A percentile compares a stretch with the other conserved stretches of the same genome.
These are phyloP conservation scores for Psophia crepitans DNA, from an alignment of 2,113 vertebrate species.

Conservation along the genomic window DNA sequence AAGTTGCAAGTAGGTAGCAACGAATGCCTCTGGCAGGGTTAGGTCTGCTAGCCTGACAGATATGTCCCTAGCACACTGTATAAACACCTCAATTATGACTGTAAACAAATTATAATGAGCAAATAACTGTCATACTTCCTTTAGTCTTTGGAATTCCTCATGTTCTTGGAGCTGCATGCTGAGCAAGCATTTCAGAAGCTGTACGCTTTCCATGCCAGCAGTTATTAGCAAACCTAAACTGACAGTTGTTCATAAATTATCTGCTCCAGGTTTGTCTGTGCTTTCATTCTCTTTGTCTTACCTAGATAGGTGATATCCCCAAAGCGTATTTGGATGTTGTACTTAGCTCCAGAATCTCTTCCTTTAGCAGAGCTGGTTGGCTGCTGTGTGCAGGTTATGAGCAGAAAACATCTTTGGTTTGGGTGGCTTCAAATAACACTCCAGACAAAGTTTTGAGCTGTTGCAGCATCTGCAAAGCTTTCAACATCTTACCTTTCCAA, in stretches of 20 bases:
- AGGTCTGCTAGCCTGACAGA: not conserved
- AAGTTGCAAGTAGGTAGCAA: not conserved
- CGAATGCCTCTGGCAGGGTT: not conserved
- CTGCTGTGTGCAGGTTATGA: not conserved
- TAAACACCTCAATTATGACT: not conserved
- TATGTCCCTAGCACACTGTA: not conserved
- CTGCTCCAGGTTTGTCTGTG: not conserved
- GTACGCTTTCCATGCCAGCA: not conserved
- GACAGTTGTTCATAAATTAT: not conserved
- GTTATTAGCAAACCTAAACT: not conserved
- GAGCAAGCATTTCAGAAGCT: not conserved
- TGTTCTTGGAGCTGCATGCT: not conserved
- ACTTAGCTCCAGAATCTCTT: not conserved
- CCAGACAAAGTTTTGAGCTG: not conserved
- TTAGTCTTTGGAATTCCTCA: not conserved
- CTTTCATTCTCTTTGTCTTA: not conserved
- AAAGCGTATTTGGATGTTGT: not conserved
- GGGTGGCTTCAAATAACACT: not conserved
- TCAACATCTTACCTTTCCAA: not conserved
- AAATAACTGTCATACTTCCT: not conserved
- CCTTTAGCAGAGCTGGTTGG: not conserved
- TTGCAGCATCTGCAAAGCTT: not conserved
- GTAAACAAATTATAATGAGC: not conserved
- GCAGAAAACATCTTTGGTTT: not conserved
- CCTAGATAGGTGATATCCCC: not conserved